A percentile compares a stretch with the other conserved stretches of the same genome.
Conservation (phyloP, 2,888 invertebrate species). For the Branchellion lobata region DNA sequence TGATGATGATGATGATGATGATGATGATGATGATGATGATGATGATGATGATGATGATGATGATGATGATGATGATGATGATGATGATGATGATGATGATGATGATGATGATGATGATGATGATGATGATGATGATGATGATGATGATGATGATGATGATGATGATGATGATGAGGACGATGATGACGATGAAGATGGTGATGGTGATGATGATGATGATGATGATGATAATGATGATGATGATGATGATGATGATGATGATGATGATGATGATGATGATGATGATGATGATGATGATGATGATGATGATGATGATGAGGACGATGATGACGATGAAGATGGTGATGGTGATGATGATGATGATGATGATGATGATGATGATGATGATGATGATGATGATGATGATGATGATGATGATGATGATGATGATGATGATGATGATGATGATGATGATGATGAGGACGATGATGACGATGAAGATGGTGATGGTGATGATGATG, state of each 20-base stretch:
- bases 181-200: neutral
- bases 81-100: constrained; percentile 15
- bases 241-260: neutral
- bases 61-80: constrained; percentile 12
- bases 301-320: neutral
- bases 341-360: neutral
- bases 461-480: too few species aligned
- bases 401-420: constrained; percentile 6
- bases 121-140: constrained; percentile 33
- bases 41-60: neutral
- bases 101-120: constrained; percentile 36
- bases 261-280: neutral
- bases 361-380: constrained; percentile 16
- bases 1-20: neutral
- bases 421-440: constrained; percentile 4
- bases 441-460: neutral
- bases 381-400: neutral
- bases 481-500: neutral
- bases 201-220: constrained; percentile 5
- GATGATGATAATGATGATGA: constrained; percentile 12
- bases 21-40: neutral
- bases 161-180: neutral
- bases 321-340: neutral
- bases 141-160: neutral
- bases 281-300: neutral